Evolutionary conservation across 2,888 invertebrate species (phyloP).

Genomic region (Aromia moschata): DNA sequence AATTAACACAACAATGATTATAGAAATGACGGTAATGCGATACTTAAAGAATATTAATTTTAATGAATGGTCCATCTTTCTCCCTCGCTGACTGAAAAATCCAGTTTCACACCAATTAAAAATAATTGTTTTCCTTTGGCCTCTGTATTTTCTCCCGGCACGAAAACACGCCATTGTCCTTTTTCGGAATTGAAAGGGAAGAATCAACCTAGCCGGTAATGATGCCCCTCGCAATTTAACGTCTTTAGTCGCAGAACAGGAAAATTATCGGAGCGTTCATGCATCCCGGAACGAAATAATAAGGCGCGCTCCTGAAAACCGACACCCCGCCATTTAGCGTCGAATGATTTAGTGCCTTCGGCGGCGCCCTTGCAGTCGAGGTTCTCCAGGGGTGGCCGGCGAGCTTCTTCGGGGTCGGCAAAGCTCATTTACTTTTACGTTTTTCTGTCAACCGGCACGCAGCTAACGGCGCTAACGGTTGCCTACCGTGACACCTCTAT

Average conservation of each 20-base stretch:
- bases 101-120: background rate
- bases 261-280: constrained; percentile 48
- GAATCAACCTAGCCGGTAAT: constrained; percentile 19
- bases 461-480: too few species aligned
- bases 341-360: constrained; percentile 31
- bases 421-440: constrained; percentile 25
- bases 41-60: too few species aligned
- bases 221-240: constrained; percentile 21
- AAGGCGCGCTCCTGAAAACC: constrained; percentile 43
- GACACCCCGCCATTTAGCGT: constrained; percentile 32
- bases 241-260: constrained; percentile 40
- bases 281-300: constrained; percentile 44
- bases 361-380: constrained; percentile 5
- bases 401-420: constrained; percentile 14
- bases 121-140: constrained; percentile 3
- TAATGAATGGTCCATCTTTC: too few species aligned
- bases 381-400: constrained; percentile 10
- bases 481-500: too few species aligned
- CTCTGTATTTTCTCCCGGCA: background rate
- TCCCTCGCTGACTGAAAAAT: too few species aligned
- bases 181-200: constrained; percentile 9
- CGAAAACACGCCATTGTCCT: constrained; percentile 4
- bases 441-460: constrained; percentile 8
- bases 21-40: too few species aligned
- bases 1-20: too few species aligned